Evolutionary conservation across 2,797 vertebrate genomes (phyloP).

Genomic region (Falco concolor): DNA sequence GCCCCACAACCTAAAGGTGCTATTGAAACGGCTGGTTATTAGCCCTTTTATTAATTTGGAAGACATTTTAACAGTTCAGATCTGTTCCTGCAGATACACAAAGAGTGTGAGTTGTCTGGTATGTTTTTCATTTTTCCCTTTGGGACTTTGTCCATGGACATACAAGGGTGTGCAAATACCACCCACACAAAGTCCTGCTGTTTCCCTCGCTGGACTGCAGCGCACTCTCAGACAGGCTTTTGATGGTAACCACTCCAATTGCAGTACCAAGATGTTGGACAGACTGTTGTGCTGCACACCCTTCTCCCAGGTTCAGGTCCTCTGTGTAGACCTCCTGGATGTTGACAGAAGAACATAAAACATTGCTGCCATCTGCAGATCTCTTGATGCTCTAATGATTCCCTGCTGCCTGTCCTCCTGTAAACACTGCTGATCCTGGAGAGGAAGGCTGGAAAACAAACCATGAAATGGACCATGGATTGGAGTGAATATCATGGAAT

Average conservation of each 20-base stretch:
- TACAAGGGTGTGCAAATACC: neutral
- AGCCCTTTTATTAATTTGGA: neutral
- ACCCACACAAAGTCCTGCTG: neutral
- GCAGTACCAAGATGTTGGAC: neutral
- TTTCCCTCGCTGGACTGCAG: neutral
- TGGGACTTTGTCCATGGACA: neutral
- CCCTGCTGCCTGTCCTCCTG: neutral
- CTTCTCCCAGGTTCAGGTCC: neutral
- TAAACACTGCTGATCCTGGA: neutral
- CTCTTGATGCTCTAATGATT: neutral
- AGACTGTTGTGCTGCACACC: neutral
- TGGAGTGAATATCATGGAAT: neutral
- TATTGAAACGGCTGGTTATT: neutral
- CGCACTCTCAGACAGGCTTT: neutral
- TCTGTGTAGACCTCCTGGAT: neutral
- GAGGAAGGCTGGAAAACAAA: neutral
- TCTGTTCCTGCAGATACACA: neutral
- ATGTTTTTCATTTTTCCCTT: neutral
- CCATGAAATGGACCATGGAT: neutral
- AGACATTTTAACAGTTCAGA: neutral
- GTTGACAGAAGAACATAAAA: neutral
- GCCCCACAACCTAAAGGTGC: neutral
- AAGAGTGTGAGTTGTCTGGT: neutral
- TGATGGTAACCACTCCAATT: neutral
- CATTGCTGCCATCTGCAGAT: conserved; percentile 40